Percentiles rank a stretch among this genome's conserved stretches.
Conservation (phyloP, 2,113 vertebrate species). For the Hemibagrus wyckioides region DNA sequence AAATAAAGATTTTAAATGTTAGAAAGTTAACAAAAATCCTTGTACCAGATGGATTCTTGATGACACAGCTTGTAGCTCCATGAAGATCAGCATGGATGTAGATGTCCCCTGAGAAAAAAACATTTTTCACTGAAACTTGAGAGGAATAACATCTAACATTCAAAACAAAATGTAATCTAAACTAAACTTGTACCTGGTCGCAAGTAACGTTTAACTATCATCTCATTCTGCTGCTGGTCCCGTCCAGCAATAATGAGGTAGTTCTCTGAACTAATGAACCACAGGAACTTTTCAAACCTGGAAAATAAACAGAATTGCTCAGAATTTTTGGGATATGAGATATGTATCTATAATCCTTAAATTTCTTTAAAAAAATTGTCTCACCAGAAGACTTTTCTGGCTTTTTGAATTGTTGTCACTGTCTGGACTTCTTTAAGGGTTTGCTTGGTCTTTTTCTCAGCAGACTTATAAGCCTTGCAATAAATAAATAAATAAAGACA, state of each 20-base stretch:
- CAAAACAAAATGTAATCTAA: not conserved
- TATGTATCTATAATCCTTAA: not conserved
- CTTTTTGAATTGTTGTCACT: slow-evolving; percentile 95
- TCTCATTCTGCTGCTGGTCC: slow-evolving; percentile 98
- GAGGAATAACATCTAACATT: not conserved
- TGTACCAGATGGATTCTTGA: slow-evolving; percentile 93
- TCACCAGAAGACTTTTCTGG: slow-evolving; percentile 97
- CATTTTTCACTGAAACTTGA: not conserved
- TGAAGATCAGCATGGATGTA: slow-evolving; percentile 97
- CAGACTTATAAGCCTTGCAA: slow-evolving; percentile 91
- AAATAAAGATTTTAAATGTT: not conserved
- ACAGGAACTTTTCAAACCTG: slow-evolving; percentile 99
- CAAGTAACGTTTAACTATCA: slow-evolving; percentile 95
- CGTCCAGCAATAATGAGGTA: slow-evolving; percentile 94
- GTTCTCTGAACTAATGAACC: slow-evolving; percentile 98
- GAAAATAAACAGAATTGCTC: slow-evolving; percentile 9
- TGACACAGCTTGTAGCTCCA: slow-evolving; percentile 94
- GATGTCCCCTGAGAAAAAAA: slow-evolving; percentile 80
- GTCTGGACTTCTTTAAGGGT: slow-evolving; percentile 96
- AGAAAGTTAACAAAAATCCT: not conserved
- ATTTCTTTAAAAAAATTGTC: slow-evolving; percentile 43
- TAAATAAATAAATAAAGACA: not conserved
- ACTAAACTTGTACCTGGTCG: slow-evolving; percentile 75
- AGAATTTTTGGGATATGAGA: not conserved
- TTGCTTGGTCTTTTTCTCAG: slow-evolving; percentile 97